Percentiles rank a stretch among this genome's conserved stretches.
phyloP scores from a whole-genome alignment of 1,140 invertebrate genomes.

The Cotesia chilonis region DNA sequence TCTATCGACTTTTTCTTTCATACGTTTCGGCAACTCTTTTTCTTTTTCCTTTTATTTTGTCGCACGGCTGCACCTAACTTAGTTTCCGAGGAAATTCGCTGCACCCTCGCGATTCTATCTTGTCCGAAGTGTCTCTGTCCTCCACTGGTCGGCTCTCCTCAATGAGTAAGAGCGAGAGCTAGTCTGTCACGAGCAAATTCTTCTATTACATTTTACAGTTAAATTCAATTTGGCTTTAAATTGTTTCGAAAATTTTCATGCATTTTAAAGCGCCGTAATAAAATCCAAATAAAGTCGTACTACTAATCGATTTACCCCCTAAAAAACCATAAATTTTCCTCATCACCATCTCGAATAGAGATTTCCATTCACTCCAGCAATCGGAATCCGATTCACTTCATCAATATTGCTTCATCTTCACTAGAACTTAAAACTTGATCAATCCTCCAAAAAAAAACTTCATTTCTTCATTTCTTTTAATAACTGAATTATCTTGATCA shows the following conservation, averaged over 20 bases:
- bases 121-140: constrained; percentile 6
- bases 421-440: too few species aligned
- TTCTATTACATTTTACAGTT: constrained; percentile 26
- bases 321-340: too few species aligned
- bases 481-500: too few species aligned
- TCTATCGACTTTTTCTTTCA: constrained; percentile 23
- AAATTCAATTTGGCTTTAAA: constrained; percentile 22
- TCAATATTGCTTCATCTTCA: too few species aligned
- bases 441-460: too few species aligned
- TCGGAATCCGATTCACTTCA: too few species aligned
- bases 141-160: background rate
- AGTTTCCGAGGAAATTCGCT: constrained; percentile 34
- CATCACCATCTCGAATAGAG: too few species aligned
- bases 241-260: constrained; percentile 10
- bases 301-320: too few species aligned
- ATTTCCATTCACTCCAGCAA: too few species aligned
- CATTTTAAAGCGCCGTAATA: constrained; percentile 6
- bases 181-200: constrained; percentile 17
- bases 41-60: constrained; percentile 23
- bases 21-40: constrained; percentile 1
- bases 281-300: too few species aligned
- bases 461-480: too few species aligned
- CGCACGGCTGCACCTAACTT: constrained; percentile 35
- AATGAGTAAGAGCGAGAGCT: background rate
- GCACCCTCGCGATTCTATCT: constrained; percentile 25